Percentiles rank a stretch among this genome's conserved stretches.
These are phyloP conservation scores for Percopsis transmontana DNA, from an alignment of 2,113 vertebrate species.

Conservation along the genomic window DNA sequence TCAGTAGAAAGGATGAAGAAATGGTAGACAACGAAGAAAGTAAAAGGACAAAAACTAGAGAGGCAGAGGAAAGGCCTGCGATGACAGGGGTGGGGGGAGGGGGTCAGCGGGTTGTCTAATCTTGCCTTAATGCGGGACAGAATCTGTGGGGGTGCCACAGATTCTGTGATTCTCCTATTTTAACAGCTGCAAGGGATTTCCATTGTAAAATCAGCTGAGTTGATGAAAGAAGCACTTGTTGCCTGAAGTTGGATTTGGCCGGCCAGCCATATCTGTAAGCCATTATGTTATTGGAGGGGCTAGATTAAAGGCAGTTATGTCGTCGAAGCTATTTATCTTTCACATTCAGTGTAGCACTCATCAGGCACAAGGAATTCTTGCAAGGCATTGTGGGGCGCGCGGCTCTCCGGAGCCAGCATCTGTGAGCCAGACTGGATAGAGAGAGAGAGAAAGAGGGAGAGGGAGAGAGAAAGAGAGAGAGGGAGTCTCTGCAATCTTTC, in stretches of 20 bases:
- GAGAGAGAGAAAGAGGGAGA: background rate
- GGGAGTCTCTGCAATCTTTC: background rate
- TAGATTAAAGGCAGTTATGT: constrained; percentile 77
- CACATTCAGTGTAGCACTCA: constrained; percentile 66
- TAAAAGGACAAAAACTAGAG: too few species aligned
- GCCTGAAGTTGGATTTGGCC: constrained; percentile 66
- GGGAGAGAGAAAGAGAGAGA: too few species aligned
- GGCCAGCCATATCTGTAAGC: constrained; percentile 65
- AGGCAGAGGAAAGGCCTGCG: too few species aligned
- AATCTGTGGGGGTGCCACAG: constrained; percentile 61
- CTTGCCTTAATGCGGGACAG: constrained; percentile 58
- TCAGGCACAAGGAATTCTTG: constrained; percentile 69
- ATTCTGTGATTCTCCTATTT: constrained; percentile 71
- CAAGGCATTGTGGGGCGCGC: constrained; percentile 62
- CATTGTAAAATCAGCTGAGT: constrained; percentile 81
- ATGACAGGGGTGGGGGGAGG: too few species aligned
- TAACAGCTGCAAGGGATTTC: constrained; percentile 81
- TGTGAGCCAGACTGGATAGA: constrained; percentile 64
- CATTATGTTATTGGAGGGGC: constrained; percentile 73
- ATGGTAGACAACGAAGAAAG: too few species aligned
- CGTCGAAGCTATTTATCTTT: constrained; percentile 74
- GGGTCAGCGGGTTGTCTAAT: too few species aligned
- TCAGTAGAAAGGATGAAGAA: too few species aligned
- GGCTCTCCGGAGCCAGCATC: constrained; percentile 63
- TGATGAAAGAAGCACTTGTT: constrained; percentile 78